Percentiles rank a stretch among this genome's conserved stretches.
Evolutionary conservation across 2,797 vertebrate genomes (phyloP).

Genomic region (Antrozous pallidus): DNA sequence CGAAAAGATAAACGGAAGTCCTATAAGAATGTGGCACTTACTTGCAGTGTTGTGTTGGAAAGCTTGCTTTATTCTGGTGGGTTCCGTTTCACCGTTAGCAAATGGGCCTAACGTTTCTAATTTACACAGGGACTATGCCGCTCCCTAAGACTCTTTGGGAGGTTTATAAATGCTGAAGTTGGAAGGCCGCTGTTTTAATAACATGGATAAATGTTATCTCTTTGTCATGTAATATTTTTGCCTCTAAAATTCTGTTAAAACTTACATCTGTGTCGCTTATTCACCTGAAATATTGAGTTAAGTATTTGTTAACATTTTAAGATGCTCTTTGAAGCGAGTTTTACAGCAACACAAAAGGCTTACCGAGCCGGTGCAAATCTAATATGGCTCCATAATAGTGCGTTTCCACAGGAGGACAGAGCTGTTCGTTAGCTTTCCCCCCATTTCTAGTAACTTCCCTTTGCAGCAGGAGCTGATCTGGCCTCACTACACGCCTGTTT

Average conservation of each 20-base stretch:
- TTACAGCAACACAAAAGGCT: conserved; percentile 21
- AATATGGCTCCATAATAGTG: neutral
- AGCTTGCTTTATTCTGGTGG: neutral
- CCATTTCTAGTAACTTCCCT: neutral
- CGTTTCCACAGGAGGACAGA: neutral
- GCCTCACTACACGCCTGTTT: neutral
- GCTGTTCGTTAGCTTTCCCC: neutral
- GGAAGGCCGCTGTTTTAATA: neutral
- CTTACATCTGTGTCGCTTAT: neutral
- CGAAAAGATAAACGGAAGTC: neutral
- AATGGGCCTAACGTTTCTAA: neutral
- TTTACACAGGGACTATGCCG: neutral
- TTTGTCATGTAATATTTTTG: conserved; percentile 27
- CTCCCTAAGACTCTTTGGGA: neutral
- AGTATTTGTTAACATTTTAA: neutral
- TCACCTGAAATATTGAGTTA: neutral
- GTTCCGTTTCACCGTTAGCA: neutral
- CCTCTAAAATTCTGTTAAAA: conserved; percentile 34
- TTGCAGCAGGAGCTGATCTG: conserved; percentile 1
- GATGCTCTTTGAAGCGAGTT: neutral
- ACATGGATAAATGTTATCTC: neutral
- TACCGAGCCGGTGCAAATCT: neutral
- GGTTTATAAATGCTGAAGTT: neutral
- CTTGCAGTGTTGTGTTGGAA: neutral
- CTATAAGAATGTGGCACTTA: neutral